Conservation (phyloP, 1,140 invertebrate species). For the Carcinoscorpius rotundicauda region DNA sequence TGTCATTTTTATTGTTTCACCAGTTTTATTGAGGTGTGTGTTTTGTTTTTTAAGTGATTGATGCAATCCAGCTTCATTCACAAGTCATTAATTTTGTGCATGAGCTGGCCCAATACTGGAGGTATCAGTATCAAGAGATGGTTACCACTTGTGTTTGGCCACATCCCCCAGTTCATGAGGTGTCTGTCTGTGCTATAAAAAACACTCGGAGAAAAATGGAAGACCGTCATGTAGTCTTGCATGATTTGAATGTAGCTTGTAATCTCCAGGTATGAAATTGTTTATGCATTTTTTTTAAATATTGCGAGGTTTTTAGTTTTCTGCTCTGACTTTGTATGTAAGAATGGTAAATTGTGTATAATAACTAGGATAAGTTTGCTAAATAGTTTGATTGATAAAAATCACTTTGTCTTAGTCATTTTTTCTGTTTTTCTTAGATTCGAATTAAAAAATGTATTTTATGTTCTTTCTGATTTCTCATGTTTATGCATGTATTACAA, state of each 20-base stretch:
- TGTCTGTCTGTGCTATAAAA: slow-evolving; percentile 50
- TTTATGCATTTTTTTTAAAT: not conserved
- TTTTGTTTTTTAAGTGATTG: not conserved
- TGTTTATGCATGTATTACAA: no score
- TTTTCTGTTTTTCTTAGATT: no score
- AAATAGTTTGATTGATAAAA: no score
- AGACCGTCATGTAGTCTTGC: slow-evolving; percentile 63
- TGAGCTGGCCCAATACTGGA: slow-evolving; percentile 49
- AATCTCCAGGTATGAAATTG: slow-evolving; percentile 32
- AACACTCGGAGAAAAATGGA: slow-evolving; percentile 74
- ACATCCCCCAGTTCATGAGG: slow-evolving; percentile 23
- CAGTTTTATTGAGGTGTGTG: not conserved
- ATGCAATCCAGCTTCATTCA: slow-evolving; percentile 40
- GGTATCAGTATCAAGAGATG: slow-evolving; percentile 27
- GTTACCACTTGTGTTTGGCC: slow-evolving; percentile 32
- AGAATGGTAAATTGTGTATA: no score
- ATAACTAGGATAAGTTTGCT: no score
- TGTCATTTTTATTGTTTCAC: slow-evolving; percentile 7
- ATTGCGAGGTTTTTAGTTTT: no score
- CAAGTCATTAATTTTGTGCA: slow-evolving; percentile 54
- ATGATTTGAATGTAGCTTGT: slow-evolving; percentile 37
- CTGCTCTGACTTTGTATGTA: no score
- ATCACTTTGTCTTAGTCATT: no score
- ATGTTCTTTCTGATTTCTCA: no score
- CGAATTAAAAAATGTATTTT: no score